Base-by-base conservation (phyloP, 2,797 vertebrate species). In the Coccyzus lansbergi region DNA sequence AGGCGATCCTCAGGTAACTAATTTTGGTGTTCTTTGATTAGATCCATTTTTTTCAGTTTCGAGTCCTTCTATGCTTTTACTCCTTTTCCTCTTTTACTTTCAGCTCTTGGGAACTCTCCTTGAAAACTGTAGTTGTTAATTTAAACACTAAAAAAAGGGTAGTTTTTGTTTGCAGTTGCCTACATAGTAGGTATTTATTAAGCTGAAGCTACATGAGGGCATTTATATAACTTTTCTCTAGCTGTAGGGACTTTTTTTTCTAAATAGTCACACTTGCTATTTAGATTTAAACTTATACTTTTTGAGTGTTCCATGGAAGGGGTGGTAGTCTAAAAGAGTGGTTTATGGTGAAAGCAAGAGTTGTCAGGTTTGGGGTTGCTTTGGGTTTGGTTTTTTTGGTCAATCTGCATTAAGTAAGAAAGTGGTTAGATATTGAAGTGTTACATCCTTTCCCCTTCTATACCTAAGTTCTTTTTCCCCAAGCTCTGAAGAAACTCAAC, bases 321-420 rank as follows among this genome's bases (percentile, higher is more conserved):
- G 31, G 0, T 60, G 46, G 75, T 51, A 46, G n/a, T n/a, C 44
- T 67, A 28, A 83, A 58, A 15, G 33, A 83, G 59, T 28, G 36
- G 12, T 71, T 82, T 75, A 7, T 78, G 34, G 13, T 36, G 10
- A 82, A 74, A 91, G 8, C 3, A n/a, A 14, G 1, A 3, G 3
- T 2, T 29, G 24, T 67, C 55, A 22, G 26, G 2, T 55, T 60
- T 38, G 8, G 9, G 2, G 1, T 15, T 31, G 33, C 4, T 4
- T 38, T 12, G 38, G 38, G 38, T 38, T 9, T 9, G 8, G 8
- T 15, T n/a, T 36, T 29, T 38, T 33, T 16, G 5, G 5, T 40
- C 34, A 31, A 22, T 29, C 24, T 29, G 4, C 12, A 14, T 55
- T 33, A 29, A 33, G 6, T 38, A 51, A 86, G 46, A 42, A 77